Conservation (phyloP, 2,797 vertebrate species). For the Hyperoplus lanceolatus region DNA sequence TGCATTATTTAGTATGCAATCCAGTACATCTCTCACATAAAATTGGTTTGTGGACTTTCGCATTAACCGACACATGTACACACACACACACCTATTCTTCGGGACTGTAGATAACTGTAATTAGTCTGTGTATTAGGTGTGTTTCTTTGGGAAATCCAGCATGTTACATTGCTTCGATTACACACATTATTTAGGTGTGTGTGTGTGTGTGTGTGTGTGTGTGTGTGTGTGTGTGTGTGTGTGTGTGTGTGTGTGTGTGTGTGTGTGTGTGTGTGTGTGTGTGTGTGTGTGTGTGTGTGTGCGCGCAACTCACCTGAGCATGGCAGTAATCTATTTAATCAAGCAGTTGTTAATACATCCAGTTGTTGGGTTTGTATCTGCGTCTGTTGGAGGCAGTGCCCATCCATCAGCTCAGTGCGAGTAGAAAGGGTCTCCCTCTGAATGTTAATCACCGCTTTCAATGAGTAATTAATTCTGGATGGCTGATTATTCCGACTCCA, state of each 20-base stretch:
- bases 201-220: slow-evolving; percentile 21
- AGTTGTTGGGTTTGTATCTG: slow-evolving; percentile 22
- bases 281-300: slow-evolving; percentile 17
- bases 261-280: slow-evolving; percentile 20
- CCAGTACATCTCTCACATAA: neutral
- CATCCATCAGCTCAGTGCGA: slow-evolving; percentile 67
- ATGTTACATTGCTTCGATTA: slow-evolving; percentile 46
- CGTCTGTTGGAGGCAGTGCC: slow-evolving; percentile 12
- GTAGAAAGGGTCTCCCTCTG: slow-evolving; percentile 60
- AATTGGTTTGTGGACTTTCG: neutral
- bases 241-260: slow-evolving; percentile 20
- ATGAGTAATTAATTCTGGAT: slow-evolving; percentile 85
- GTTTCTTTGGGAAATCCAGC: slow-evolving; percentile 23
- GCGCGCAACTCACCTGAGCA: slow-evolving; percentile 34
- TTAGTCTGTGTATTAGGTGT: slow-evolving; percentile 18
- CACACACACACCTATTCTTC: neutral
- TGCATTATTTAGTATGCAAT: slow-evolving; percentile 3
- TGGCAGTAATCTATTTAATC: slow-evolving; percentile 47
- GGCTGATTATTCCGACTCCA: slow-evolving; percentile 80
- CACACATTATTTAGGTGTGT: slow-evolving; percentile 9
- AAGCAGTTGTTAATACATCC: slow-evolving; percentile 35
- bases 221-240: slow-evolving; percentile 23
- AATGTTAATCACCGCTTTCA: slow-evolving; percentile 82
- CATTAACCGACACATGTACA: neutral
- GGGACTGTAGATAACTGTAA: slow-evolving; percentile 6